A percentile compares a stretch with the other conserved stretches of the same genome.
phyloP scores from a whole-genome alignment of 2,797 vertebrate genomes.

The Lophius americanus region DNA sequence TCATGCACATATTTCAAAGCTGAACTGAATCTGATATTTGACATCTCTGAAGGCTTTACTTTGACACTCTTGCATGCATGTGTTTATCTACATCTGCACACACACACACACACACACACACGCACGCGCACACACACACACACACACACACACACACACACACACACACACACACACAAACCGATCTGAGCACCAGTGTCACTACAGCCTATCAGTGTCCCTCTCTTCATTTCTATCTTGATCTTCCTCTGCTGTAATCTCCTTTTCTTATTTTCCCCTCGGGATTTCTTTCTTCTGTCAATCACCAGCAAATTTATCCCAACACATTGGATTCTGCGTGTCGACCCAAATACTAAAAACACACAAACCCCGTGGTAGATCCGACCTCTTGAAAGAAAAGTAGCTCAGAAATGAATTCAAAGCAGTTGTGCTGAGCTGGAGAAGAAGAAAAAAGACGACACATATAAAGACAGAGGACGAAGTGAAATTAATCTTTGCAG shows the following conservation, averaged over 20 bases:
- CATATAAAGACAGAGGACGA: conserved; percentile 4
- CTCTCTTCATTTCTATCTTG: conserved; percentile 44
- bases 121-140: neutral
- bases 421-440: neutral
- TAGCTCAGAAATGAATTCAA: conserved; percentile 19
- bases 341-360: conserved; percentile 3
- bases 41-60: conserved; percentile 45
- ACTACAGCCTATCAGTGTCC: conserved; percentile 18
- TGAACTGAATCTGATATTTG: conserved; percentile 40
- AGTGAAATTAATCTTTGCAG: neutral
- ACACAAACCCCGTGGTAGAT: neutral
- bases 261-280: conserved; percentile 24
- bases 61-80: conserved; percentile 27
- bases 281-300: conserved; percentile 42
- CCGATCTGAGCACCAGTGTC: conserved; percentile 42
- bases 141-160: conserved; percentile 3
- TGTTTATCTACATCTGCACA: conserved; percentile 19
- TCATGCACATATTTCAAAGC: conserved; percentile 2
- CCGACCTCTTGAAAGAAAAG: conserved; percentile 11
- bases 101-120: neutral
- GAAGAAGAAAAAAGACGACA: neutral
- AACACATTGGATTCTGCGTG: conserved; percentile 12
- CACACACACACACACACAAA: conserved; percentile 15
- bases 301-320: conserved; percentile 45
- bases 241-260: conserved; percentile 65